Evolutionary conservation across 2,888 invertebrate species (phyloP).

Genomic region (Melieria picta): DNA sequence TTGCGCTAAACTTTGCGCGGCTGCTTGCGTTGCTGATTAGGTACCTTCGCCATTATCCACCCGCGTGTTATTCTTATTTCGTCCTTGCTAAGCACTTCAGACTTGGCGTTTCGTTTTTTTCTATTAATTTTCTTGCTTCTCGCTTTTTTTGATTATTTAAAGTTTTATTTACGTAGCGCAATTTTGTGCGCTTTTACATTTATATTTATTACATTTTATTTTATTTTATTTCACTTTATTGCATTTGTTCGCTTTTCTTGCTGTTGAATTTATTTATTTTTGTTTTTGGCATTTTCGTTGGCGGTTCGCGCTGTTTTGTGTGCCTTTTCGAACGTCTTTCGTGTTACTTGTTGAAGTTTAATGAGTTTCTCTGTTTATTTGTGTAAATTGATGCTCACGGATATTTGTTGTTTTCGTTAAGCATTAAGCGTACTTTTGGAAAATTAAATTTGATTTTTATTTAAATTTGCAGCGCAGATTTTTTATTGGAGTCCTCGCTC

Average conservation of each 20-base stretch:
- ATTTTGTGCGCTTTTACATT: not conserved
- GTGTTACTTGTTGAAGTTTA: slow-evolving; percentile 22
- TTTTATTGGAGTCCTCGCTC: no score
- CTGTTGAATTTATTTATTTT: not conserved
- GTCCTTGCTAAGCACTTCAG: no score
- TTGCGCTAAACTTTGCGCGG: no score
- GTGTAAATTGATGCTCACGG: not conserved
- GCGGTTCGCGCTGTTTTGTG: not conserved
- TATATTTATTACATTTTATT: not conserved
- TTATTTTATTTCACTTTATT: slow-evolving; percentile 17
- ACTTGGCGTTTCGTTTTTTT: no score
- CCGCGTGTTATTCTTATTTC: no score
- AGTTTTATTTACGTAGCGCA: not conserved
- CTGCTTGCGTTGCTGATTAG: no score
- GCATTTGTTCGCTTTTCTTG: not conserved
- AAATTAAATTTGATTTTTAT: slow-evolving; percentile 22
- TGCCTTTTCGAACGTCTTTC: not conserved
- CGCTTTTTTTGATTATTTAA: no score
- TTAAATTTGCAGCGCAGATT: not conserved
- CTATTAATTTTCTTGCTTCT: no score
- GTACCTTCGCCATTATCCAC: no score
- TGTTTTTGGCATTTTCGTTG: not conserved
- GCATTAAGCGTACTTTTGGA: not conserved
- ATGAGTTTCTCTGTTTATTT: slow-evolving; percentile 18
- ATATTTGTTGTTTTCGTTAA: slow-evolving; percentile 2